phyloP scores from a whole-genome alignment of 2,888 invertebrate genomes.

The Drosophila gaucha region DNA sequence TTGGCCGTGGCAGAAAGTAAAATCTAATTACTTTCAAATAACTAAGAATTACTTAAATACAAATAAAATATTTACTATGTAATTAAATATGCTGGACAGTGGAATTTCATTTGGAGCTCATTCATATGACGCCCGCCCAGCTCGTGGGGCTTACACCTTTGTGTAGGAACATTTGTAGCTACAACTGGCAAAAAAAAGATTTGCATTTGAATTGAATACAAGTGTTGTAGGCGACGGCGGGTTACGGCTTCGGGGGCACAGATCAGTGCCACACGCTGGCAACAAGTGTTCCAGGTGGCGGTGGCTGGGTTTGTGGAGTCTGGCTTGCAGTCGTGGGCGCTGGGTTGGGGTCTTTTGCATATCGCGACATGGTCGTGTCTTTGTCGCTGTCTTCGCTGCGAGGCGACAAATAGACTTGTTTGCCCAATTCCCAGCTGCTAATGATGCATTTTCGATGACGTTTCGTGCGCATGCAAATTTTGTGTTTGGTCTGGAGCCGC shows the following conservation, averaged over 20 bases:
- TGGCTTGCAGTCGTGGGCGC: constrained; percentile 47
- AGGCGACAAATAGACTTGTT: constrained; percentile 80
- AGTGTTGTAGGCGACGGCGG: constrained; percentile 24
- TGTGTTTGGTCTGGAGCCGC: constrained; percentile 24
- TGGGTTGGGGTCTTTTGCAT: constrained; percentile 65
- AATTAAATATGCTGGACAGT: neutral
- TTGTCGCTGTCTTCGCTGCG: constrained; percentile 32
- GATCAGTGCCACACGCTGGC: constrained; percentile 76
- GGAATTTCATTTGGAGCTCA: neutral
- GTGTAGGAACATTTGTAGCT: neutral
- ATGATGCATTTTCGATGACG: constrained; percentile 80
- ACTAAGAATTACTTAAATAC: no score
- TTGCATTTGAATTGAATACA: constrained; percentile 69
- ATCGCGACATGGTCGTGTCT: constrained; percentile 63
- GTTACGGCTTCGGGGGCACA: constrained; percentile 34
- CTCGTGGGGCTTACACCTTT: constrained; percentile 12
- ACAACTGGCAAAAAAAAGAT: constrained; percentile 32
- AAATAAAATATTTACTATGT: neutral
- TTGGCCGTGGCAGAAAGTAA: constrained; percentile 23
- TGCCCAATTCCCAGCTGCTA: constrained; percentile 80
- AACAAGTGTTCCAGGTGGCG: constrained; percentile 65
- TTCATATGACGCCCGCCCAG: constrained; percentile 1
- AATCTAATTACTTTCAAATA: neutral
- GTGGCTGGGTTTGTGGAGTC: constrained; percentile 9
- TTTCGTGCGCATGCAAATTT: constrained; percentile 76